These are phyloP conservation scores for Fistularia tabacaria DNA, from an alignment of 2,797 vertebrate species.

Conservation along the genomic window DNA sequence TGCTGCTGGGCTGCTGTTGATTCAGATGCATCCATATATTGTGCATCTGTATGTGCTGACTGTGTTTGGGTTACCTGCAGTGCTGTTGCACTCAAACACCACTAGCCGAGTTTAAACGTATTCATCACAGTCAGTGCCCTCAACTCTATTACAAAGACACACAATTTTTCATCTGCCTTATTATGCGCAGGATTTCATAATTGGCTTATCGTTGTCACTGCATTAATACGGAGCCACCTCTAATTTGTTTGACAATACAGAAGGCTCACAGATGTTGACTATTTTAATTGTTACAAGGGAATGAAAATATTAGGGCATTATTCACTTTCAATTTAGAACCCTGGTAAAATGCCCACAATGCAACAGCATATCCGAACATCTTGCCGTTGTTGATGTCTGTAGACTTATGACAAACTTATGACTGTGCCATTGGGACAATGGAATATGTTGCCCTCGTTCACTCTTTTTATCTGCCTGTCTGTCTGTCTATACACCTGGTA, in stretches of 20 bases:
- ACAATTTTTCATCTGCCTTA: constrained; percentile 54
- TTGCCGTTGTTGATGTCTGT: constrained; percentile 27
- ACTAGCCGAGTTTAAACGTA: constrained; percentile 44
- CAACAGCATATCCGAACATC: constrained; percentile 33
- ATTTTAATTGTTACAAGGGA: constrained; percentile 51
- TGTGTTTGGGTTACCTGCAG: constrained; percentile 53
- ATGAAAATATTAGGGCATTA: constrained; percentile 43
- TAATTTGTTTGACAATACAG: constrained; percentile 58
- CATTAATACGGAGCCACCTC: constrained; percentile 38
- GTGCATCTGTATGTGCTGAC: constrained; percentile 47
- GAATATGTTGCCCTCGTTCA: too few relatives aligned
- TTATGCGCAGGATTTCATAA: constrained; percentile 49
- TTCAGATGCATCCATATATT: constrained; percentile 22
- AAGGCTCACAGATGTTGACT: constrained; percentile 44
- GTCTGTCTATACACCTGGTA: too few relatives aligned
- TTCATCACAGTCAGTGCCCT: constrained; percentile 64
- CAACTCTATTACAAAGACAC: constrained; percentile 62
- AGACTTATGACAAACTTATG: constrained; percentile 37
- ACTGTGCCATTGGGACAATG: constrained; percentile 10
- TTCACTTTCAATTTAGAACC: constrained; percentile 61
- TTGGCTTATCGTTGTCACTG: constrained; percentile 23
- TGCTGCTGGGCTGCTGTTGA: constrained; percentile 29
- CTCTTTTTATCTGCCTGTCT: too few relatives aligned
- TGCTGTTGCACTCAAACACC: constrained; percentile 31
- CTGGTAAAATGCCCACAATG: constrained; percentile 32